These are phyloP conservation scores for Melanargia galathea DNA, from an alignment of 2,888 invertebrate genomes.

Conservation along the genomic window DNA sequence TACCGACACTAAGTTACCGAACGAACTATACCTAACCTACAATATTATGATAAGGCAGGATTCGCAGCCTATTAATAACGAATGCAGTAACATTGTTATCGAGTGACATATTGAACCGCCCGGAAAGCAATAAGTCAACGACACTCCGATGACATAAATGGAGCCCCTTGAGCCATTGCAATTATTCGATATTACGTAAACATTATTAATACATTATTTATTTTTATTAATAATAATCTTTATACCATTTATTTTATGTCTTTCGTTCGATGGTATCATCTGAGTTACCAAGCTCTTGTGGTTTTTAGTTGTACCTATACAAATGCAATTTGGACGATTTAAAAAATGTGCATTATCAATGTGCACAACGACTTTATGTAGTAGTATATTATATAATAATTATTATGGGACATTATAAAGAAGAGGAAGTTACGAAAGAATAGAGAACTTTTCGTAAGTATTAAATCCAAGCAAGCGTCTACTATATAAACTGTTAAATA, in stretches of 20 bases:
- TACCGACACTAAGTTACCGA: too few relatives aligned
- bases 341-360: background rate
- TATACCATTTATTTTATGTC: slow-evolving; percentile 8
- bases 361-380: background rate
- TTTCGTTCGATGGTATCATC: slow-evolving; percentile 6
- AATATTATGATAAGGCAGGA: slow-evolving; percentile 41
- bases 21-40: too few relatives aligned
- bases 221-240: slow-evolving; percentile 12
- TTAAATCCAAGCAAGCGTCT: too few relatives aligned
- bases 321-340: background rate
- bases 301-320: background rate
- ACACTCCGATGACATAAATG: slow-evolving; percentile 61
- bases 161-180: slow-evolving; percentile 52
- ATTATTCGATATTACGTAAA: slow-evolving; percentile 44
- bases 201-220: slow-evolving; percentile 36
- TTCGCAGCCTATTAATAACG: slow-evolving; percentile 46
- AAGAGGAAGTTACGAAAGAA: background rate
- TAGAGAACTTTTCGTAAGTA: background rate
- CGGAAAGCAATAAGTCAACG: slow-evolving; percentile 70
- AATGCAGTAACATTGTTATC: slow-evolving; percentile 71
- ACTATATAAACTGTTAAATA: background rate
- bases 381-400: background rate
- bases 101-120: slow-evolving; percentile 61
- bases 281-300: background rate
- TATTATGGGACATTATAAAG: background rate